Conservation (phyloP, 2,797 vertebrate genomes). For the Neoniphon sammara region DNA sequence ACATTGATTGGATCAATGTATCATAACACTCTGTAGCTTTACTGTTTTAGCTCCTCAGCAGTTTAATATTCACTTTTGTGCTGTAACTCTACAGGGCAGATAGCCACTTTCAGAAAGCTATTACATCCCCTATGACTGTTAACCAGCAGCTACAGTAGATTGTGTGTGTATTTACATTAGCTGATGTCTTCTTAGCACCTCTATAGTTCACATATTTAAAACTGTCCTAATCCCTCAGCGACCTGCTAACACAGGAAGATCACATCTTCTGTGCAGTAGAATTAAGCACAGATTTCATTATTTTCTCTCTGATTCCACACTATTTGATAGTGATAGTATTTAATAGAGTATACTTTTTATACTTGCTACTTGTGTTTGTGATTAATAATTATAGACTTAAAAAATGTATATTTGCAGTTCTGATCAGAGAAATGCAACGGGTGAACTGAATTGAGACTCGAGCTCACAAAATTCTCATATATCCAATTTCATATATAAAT, state of each 20-base stretch:
- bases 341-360: conserved; percentile 49
- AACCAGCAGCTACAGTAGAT: neutral
- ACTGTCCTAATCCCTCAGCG: neutral
- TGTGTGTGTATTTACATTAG: neutral
- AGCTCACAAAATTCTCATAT: neutral
- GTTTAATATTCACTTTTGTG: neutral
- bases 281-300: conserved; percentile 9
- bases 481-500: neutral
- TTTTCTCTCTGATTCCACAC: conserved; percentile 4
- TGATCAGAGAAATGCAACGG: conserved; percentile 24
- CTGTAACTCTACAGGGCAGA: neutral
- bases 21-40: neutral
- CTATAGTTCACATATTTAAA: conserved; percentile 9
- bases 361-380: conserved; percentile 26
- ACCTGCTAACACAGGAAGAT: neutral
- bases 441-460: neutral
- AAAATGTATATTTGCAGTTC: conserved; percentile 3
- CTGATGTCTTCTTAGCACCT: neutral
- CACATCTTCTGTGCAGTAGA: neutral
- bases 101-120: neutral
- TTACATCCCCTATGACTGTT: neutral
- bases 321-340: conserved; percentile 32
- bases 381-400: conserved; percentile 18
- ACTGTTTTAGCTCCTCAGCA: neutral
- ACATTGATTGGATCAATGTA: neutral